A percentile compares a stretch with the other conserved stretches of the same genome.
Evolutionary conservation across 2,797 vertebrate species (phyloP).

Genomic region (Phrynocephalus forsythii): DNA sequence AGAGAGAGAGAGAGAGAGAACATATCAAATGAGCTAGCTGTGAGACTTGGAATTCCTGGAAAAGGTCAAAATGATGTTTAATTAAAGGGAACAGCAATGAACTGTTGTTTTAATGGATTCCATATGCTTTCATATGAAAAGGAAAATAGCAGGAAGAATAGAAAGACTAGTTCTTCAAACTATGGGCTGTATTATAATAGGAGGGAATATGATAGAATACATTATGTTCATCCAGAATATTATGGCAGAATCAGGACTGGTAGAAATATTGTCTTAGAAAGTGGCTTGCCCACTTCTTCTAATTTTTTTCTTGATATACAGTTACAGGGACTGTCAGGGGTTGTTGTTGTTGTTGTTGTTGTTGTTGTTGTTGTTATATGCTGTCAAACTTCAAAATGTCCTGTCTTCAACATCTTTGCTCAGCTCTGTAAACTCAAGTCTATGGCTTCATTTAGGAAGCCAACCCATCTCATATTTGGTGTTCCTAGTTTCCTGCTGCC

Average conservation of each 20-base stretch:
- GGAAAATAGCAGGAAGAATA: neutral
- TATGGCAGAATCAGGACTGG: neutral
- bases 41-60: slow-evolving; percentile 48
- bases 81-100: neutral
- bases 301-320: neutral
- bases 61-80: slow-evolving; percentile 39
- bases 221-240: too few relatives aligned
- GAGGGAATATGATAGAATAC: too few relatives aligned
- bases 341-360: too few relatives aligned
- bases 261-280: neutral
- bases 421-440: too few relatives aligned
- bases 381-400: too few relatives aligned
- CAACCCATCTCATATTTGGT: too few relatives aligned
- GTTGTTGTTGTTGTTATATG: too few relatives aligned
- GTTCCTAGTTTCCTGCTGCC: too few relatives aligned
- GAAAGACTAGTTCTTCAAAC: neutral
- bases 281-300: neutral
- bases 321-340: neutral
- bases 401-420: too few relatives aligned
- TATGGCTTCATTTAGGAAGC: too few relatives aligned
- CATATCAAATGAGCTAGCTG: slow-evolving; percentile 23
- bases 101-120: neutral
- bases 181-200: rapidly evolving
- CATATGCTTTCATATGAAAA: neutral
- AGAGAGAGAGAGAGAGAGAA: too few relatives aligned